A percentile compares a stretch with the other conserved stretches of the same genome.
Evolutionary conservation across 1,140 invertebrate genomes (phyloP).

Genomic region (Solen grandis): DNA sequence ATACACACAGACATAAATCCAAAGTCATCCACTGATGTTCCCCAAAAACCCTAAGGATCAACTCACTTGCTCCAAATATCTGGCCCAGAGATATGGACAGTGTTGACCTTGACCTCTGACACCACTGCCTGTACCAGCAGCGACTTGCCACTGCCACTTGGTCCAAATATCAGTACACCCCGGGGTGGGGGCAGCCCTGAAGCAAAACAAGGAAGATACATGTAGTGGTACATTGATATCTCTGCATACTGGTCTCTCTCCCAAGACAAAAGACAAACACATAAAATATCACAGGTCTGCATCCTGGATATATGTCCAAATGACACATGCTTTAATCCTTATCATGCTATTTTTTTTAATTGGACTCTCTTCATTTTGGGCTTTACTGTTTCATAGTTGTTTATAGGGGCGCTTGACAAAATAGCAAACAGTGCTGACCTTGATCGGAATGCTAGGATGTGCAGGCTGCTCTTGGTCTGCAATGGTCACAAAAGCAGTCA

Average conservation of each 20-base stretch:
- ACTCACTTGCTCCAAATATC: constrained; percentile 76
- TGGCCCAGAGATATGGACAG: constrained; percentile 57
- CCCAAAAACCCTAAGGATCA: no score
- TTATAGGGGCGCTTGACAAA: no score
- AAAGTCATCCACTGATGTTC: no score
- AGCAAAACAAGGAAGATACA: neutral
- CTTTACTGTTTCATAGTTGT: no score
- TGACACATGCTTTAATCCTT: neutral
- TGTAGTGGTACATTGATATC: neutral
- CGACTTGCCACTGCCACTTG: constrained; percentile 98
- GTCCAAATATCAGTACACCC: constrained; percentile 95
- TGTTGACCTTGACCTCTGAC: constrained; percentile 58
- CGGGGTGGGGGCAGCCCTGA: constrained; percentile 64
- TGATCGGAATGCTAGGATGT: no score
- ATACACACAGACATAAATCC: no score
- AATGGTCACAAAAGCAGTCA: no score
- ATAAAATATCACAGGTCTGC: neutral
- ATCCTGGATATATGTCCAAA: neutral
- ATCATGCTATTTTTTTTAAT: neutral
- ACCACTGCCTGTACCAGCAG: constrained; percentile 88
- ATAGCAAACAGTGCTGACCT: no score
- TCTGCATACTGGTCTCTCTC: neutral
- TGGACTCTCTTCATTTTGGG: no score
- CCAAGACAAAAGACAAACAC: neutral
- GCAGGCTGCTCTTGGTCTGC: no score